Conservation (phyloP, 2,113 vertebrate species). For the Stomatorhinus ivindoensis region DNA sequence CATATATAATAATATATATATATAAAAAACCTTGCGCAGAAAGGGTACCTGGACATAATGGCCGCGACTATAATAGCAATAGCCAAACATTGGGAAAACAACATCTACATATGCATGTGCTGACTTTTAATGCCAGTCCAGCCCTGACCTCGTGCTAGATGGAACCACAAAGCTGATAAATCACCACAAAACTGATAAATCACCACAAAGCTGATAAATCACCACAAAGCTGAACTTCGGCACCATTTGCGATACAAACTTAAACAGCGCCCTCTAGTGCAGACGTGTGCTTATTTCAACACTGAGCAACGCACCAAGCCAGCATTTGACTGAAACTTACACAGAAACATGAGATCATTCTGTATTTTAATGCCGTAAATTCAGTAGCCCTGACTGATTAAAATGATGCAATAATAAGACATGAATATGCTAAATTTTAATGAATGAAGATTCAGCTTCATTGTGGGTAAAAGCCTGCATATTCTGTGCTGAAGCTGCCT, state of each 20-base stretch:
- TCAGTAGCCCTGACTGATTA: background rate
- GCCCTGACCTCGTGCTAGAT: background rate
- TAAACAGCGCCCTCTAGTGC: slow-evolving; percentile 13
- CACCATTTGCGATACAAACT: background rate
- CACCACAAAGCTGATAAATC: background rate
- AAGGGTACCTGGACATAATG: background rate
- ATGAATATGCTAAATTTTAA: background rate
- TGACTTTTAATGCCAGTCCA: background rate
- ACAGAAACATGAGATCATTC: background rate
- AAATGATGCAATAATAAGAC: background rate
- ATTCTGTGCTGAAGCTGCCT: background rate
- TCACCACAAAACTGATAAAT: background rate
- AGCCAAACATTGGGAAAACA: background rate
- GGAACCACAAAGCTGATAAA: background rate
- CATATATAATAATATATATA: too few species aligned
- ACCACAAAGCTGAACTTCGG: background rate
- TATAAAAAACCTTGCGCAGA: background rate
- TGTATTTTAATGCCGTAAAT: background rate
- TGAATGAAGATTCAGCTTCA: background rate
- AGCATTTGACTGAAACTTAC: background rate
- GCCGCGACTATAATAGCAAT: background rate
- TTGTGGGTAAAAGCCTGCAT: background rate
- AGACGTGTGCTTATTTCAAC: background rate
- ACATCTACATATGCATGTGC: background rate
- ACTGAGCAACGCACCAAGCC: background rate